Percentiles rank a stretch among this genome's conserved stretches.
Conservation (phyloP, 2,113 vertebrate species). For the Xiphias gladius region DNA sequence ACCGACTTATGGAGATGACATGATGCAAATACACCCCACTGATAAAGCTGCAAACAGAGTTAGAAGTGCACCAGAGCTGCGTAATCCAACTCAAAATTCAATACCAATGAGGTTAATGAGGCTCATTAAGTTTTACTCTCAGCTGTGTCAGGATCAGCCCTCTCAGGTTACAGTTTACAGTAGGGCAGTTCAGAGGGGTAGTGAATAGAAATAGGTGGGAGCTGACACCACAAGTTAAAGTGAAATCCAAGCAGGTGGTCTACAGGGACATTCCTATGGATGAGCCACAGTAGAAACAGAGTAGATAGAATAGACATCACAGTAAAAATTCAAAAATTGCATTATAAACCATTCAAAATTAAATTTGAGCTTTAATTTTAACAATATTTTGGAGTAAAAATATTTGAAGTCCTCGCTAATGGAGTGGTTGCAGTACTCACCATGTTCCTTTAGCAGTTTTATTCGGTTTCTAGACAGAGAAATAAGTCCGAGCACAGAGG, state of each 20-base stretch:
- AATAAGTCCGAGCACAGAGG: slow-evolving; percentile 39
- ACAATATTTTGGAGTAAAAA: not conserved
- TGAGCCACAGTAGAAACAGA: not conserved
- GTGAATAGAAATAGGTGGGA: slow-evolving; percentile 62
- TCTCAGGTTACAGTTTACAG: slow-evolving; percentile 73
- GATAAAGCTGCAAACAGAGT: not conserved
- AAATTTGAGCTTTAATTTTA: not conserved
- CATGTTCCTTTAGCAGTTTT: slow-evolving; percentile 46
- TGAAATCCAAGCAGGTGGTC: slow-evolving; percentile 70
- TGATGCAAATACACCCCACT: not conserved
- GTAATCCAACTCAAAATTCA: slow-evolving; percentile 6
- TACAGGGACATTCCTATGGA: slow-evolving; percentile 38
- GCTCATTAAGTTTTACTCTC: slow-evolving; percentile 50
- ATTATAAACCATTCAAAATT: not conserved
- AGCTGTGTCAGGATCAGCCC: slow-evolving; percentile 30
- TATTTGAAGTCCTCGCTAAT: not conserved
- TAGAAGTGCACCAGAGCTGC: not conserved
- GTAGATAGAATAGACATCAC: not conserved
- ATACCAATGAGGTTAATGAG: slow-evolving; percentile 62
- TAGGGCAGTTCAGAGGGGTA: slow-evolving; percentile 48
- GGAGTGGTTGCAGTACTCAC: slow-evolving; percentile 54
- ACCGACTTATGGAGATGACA: not conserved
- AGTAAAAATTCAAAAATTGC: not conserved
- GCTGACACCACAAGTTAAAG: slow-evolving; percentile 69
- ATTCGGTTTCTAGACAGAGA: slow-evolving; percentile 29